phyloP scores from a whole-genome alignment of 2,888 invertebrate genomes.

The Eupelmus urozonus region DNA sequence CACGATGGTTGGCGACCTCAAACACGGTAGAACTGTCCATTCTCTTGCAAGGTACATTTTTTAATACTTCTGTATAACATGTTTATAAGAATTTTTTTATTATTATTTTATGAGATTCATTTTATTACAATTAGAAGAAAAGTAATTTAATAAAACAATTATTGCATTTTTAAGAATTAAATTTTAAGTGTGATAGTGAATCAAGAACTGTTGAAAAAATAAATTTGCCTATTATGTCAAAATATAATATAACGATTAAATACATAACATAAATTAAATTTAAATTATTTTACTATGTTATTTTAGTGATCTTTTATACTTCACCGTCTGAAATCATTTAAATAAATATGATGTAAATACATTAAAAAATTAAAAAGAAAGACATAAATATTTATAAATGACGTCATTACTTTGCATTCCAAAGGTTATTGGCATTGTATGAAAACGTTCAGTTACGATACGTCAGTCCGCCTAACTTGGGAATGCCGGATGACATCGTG shows the following conservation, averaged over 20 bases:
- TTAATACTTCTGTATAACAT: no score
- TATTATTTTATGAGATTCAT: no score
- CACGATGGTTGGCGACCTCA: slow-evolving; percentile 98
- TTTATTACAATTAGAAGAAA: no score
- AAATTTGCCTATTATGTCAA: no score
- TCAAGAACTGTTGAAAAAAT: no score
- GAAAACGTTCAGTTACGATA: slow-evolving; percentile 92
- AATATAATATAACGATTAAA: no score
- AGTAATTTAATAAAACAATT: no score
- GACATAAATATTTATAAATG: slow-evolving; percentile 31
- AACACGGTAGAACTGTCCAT: slow-evolving; percentile 98
- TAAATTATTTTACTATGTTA: not conserved
- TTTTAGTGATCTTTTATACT: not conserved
- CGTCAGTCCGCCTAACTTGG: slow-evolving; percentile 91
- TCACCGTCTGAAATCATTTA: not conserved
- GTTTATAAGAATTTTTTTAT: no score
- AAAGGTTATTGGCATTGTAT: slow-evolving; percentile 91
- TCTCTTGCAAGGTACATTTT: slow-evolving; percentile 87
- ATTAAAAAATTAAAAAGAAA: slow-evolving; percentile 8
- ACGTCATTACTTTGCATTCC: slow-evolving; percentile 25
- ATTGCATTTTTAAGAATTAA: no score
- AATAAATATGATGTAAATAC: slow-evolving; percentile 13
- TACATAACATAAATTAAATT: no score
- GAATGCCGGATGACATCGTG: slow-evolving; percentile 93
- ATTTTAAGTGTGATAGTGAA: no score